A percentile compares a stretch with the other conserved stretches of the same genome.
Evolutionary conservation across 2,888 invertebrate genomes (phyloP).

Genomic region (Sarcophaga caerulescens): DNA sequence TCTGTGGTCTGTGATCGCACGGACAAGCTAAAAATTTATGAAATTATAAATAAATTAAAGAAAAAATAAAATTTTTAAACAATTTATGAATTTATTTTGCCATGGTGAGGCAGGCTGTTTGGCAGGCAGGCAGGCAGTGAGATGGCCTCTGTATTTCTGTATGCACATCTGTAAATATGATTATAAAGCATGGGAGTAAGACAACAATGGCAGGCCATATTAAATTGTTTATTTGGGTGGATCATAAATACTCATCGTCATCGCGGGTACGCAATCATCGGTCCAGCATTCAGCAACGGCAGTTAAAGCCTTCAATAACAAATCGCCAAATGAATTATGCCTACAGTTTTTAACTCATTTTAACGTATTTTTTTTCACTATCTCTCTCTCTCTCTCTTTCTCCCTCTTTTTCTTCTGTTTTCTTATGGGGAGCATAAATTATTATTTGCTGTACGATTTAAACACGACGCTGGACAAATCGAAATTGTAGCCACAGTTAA

Average conservation of each 20-base stretch:
- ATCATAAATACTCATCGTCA: constrained; percentile 51
- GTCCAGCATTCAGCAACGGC: constrained; percentile 53
- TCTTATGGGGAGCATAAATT: too few species aligned
- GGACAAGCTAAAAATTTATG: too few species aligned
- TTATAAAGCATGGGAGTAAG: not conserved
- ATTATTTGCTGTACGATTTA: constrained; percentile 38
- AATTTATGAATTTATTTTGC: too few species aligned
- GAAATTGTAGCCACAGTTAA: not conserved
- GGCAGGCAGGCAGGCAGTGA: too few species aligned
- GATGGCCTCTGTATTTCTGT: too few species aligned
- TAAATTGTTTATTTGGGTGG: constrained; percentile 52
- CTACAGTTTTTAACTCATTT: constrained; percentile 71
- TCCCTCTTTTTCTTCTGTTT: too few species aligned
- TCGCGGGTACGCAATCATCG: not conserved
- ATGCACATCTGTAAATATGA: not conserved
- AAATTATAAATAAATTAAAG: too few species aligned
- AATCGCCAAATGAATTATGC: constrained; percentile 77
- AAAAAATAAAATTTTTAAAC: too few species aligned
- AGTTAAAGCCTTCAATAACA: constrained; percentile 74
- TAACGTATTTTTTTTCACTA: not conserved
- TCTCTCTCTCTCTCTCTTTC: too few species aligned
- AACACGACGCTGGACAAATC: not conserved
- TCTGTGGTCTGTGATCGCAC: too few species aligned
- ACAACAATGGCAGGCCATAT: constrained; percentile 39
- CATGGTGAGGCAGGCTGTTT: too few species aligned